A percentile compares a stretch with the other conserved stretches of the same genome.
Conservation (phyloP, 1,140 invertebrate genomes). For the Diploscapter pachys region DNA sequence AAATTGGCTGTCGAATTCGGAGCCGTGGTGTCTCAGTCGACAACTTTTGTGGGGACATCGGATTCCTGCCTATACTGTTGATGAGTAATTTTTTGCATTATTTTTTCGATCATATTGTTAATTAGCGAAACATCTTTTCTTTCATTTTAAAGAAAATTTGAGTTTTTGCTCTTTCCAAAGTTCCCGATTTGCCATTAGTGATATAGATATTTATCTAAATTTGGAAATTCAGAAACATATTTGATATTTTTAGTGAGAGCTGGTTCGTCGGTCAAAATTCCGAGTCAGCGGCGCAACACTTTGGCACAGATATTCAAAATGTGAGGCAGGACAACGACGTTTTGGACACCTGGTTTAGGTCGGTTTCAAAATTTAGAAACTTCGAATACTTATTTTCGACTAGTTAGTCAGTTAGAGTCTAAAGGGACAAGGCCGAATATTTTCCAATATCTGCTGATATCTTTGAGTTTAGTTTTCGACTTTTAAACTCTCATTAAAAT, state of each 20-base stretch:
- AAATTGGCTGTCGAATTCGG: conserved; percentile 87
- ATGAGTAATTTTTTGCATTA: neutral
- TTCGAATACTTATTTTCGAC: too few species aligned
- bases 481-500: too few species aligned
- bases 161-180: neutral
- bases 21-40: conserved; percentile 64
- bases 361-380: neutral
- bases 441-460: too few species aligned
- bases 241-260: neutral
- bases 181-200: neutral
- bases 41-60: conserved; percentile 99
- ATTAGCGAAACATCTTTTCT: too few species aligned
- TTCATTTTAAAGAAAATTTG: neutral
- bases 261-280: conserved; percentile 39
- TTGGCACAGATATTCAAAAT: conserved; percentile 1
- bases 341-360: conserved; percentile 86
- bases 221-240: too few species aligned
- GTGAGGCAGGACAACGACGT: conserved; percentile 79
- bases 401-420: too few species aligned
- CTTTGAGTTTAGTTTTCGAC: too few species aligned
- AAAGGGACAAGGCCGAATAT: too few species aligned
- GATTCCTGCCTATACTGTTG: conserved; percentile 77
- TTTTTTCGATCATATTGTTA: too few species aligned
- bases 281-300: conserved; percentile 31
- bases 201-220: neutral